Percentiles rank a stretch among this genome's conserved stretches.
Evolutionary conservation across 1,140 invertebrate genomes (phyloP).

Genomic region (Aphelinus certus): DNA sequence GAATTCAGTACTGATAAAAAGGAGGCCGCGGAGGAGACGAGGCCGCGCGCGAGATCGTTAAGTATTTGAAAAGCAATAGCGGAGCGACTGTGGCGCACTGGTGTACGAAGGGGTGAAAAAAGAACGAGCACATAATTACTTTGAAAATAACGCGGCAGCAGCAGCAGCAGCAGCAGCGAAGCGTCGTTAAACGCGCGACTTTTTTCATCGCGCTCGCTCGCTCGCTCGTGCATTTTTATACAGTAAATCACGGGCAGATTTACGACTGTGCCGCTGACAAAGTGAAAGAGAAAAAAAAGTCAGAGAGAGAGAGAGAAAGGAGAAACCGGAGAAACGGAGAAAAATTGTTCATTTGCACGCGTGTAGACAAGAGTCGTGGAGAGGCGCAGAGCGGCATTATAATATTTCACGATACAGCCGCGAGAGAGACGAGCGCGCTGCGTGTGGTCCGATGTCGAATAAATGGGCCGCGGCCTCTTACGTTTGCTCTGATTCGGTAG

Average conservation of each 20-base stretch:
- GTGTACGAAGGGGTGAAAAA: background rate
- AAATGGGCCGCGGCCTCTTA: too few relatives aligned
- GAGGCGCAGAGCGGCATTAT: slow-evolving; percentile 48
- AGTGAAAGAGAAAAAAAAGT: background rate
- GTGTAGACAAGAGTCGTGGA: slow-evolving; percentile 40
- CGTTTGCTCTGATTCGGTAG: too few relatives aligned
- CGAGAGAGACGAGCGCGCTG: slow-evolving; percentile 19
- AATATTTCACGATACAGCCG: slow-evolving; percentile 56
- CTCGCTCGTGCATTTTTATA: slow-evolving; percentile 28
- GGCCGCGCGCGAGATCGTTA: slow-evolving; percentile 7
- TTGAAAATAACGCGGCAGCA: slow-evolving; percentile 37
- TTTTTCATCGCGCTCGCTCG: slow-evolving; percentile 18
- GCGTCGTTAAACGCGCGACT: slow-evolving; percentile 37
- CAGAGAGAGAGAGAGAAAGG: background rate
- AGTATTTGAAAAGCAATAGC: slow-evolving; percentile 34
- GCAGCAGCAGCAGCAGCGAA: slow-evolving; percentile 50
- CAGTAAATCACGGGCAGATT: slow-evolving; percentile 33
- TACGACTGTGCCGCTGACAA: slow-evolving; percentile 29
- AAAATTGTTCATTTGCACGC: slow-evolving; percentile 35
- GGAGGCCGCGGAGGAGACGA: background rate
- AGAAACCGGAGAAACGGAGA: background rate
- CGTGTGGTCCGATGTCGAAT: slow-evolving; percentile 20
- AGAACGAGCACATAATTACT: background rate
- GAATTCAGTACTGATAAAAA: background rate
- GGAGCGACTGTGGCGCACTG: background rate